Evolutionary conservation across 2,113 vertebrate genomes (phyloP).

Genomic region (Pedionomus torquatus): DNA sequence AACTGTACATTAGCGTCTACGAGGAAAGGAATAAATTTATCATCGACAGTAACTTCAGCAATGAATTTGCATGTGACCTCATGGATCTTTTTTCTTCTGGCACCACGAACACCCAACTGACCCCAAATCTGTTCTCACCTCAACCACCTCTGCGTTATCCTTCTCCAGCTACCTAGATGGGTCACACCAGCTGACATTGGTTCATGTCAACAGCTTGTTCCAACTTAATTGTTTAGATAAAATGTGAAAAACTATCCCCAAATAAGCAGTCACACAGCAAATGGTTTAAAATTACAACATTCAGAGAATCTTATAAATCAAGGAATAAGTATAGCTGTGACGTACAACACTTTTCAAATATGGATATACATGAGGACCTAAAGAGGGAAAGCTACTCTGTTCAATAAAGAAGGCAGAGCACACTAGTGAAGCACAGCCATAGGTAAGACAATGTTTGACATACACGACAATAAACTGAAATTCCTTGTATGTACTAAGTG

Average conservation of each 20-base stretch:
- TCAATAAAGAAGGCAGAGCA: neutral
- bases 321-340: neutral
- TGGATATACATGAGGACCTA: neutral
- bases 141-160: neutral
- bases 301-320: neutral
- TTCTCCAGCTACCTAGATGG: neutral
- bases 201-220: neutral
- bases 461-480: rapidly evolving
- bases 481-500: neutral
- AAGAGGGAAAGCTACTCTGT: neutral
- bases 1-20: neutral
- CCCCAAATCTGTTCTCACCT: neutral
- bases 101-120: neutral
- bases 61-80: neutral
- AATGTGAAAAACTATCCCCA: neutral
- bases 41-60: neutral
- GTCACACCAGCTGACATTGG: neutral
- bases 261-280: neutral
- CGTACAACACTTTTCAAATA: neutral
- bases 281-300: neutral
- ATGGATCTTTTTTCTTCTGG: neutral
- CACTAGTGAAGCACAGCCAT: neutral
- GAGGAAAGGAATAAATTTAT: neutral
- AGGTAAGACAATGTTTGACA: neutral
- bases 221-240: neutral